Conservation (phyloP, 1,140 invertebrate species). For the Bicyclus anynana region DNA sequence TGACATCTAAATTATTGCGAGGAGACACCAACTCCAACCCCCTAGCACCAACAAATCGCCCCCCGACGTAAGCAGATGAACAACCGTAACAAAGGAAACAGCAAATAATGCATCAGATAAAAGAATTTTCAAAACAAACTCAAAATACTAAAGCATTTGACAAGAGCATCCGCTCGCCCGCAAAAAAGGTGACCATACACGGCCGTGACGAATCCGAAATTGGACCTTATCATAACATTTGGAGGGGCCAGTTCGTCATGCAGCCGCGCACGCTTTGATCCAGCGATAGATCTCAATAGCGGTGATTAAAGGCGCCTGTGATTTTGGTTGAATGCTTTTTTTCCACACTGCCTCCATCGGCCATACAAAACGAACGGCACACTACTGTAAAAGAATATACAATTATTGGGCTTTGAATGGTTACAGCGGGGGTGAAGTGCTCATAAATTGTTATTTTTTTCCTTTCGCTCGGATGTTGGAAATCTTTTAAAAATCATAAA, state of each 20-base stretch:
- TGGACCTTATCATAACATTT: slow-evolving; percentile 65
- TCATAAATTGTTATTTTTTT: slow-evolving; percentile 75
- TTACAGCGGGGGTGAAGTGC: slow-evolving; percentile 74
- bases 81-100: slow-evolving; percentile 64
- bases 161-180: slow-evolving; percentile 71
- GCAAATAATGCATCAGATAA: slow-evolving; percentile 74
- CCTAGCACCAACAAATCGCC: slow-evolving; percentile 62
- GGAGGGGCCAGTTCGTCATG: slow-evolving; percentile 57
- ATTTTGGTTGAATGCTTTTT: slow-evolving; percentile 75
- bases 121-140: slow-evolving; percentile 78
- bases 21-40: slow-evolving; percentile 36
- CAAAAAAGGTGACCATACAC: slow-evolving; percentile 62
- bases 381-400: slow-evolving; percentile 77
- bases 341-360: slow-evolving; percentile 59
- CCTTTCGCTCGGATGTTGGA: slow-evolving; percentile 42
- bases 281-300: slow-evolving; percentile 75
- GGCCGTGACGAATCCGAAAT: slow-evolving; percentile 51
- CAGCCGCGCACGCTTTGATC: slow-evolving; percentile 61
- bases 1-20: slow-evolving; percentile 76
- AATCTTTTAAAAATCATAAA: slow-evolving; percentile 72
- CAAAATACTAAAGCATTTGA: slow-evolving; percentile 76
- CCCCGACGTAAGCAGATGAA: slow-evolving; percentile 65
- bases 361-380: slow-evolving; percentile 69
- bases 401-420: slow-evolving; percentile 75
- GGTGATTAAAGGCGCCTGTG: slow-evolving; percentile 76